A percentile compares a stretch with the other conserved stretches of the same genome.
Conservation (phyloP, 2,797 vertebrate genomes). For the Takifugu ocellatus region DNA sequence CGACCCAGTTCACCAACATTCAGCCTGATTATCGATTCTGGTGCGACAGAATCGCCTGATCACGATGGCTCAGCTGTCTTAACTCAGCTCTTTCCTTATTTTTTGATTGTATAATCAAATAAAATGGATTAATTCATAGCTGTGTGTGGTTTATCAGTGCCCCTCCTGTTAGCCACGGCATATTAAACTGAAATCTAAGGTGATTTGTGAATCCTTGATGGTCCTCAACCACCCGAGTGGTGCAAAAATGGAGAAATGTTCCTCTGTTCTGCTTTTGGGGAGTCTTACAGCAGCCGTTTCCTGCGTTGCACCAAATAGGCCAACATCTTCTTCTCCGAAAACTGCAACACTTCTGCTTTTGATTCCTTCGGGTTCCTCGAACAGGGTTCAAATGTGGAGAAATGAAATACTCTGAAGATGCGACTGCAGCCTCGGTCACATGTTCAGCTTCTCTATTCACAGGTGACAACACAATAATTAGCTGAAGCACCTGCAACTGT, state of each 20-base stretch:
- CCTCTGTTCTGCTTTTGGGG: constrained; percentile 32
- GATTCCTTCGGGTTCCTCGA: neutral
- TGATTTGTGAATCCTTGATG: neutral
- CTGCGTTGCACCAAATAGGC: constrained; percentile 20
- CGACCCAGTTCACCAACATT: constrained; percentile 22
- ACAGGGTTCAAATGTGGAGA: neutral
- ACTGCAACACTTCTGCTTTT: constrained; percentile 21
- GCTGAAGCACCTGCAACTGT: no score
- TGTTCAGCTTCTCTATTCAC: no score
- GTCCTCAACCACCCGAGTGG: neutral
- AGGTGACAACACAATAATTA: no score
- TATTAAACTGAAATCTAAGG: neutral
- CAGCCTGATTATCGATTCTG: constrained; percentile 8
- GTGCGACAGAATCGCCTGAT: neutral
- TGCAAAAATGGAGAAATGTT: neutral
- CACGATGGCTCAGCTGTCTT: constrained; percentile 1
- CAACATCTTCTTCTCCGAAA: neutral
- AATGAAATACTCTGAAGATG: neutral
- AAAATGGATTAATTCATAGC: constrained; percentile 54
- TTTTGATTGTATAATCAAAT: constrained; percentile 59
- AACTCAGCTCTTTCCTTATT: constrained; percentile 32
- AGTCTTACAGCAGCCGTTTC: constrained; percentile 10
- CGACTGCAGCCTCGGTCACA: neutral
- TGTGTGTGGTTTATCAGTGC: neutral
- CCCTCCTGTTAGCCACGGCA: no score